These are phyloP conservation scores for Rhamnusium bicolor DNA, from an alignment of 2,888 invertebrate genomes.

Conservation along the genomic window DNA sequence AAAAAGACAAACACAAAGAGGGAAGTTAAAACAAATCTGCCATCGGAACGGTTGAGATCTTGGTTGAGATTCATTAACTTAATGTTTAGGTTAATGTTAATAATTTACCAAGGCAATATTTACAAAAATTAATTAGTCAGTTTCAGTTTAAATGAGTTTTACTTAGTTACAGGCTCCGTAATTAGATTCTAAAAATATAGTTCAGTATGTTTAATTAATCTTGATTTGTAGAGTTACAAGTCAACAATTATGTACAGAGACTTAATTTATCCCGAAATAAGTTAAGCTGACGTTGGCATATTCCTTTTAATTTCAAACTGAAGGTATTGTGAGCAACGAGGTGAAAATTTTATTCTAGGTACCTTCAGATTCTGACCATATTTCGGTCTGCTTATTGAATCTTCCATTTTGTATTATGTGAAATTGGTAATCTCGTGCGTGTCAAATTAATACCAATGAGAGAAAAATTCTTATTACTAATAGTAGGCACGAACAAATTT, in stretches of 20 bases:
- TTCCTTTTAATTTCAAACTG: too few relatives aligned
- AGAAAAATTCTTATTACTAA: too few relatives aligned
- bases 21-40: constrained; percentile 14
- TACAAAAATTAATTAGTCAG: constrained; percentile 5
- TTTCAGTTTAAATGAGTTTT: neutral
- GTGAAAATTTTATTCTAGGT: too few relatives aligned
- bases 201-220: neutral
- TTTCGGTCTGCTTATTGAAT: too few relatives aligned
- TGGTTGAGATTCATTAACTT: constrained; percentile 17
- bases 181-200: constrained; percentile 22
- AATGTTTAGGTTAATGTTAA: constrained; percentile 20
- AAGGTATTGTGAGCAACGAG: too few relatives aligned
- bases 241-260: neutral
- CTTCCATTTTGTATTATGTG: too few relatives aligned
- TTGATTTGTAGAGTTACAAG: neutral
- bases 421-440: too few relatives aligned
- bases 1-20: constrained; percentile 35
- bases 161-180: neutral
- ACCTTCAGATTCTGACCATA: too few relatives aligned
- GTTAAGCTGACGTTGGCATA: too few relatives aligned
- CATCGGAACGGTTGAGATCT: constrained; percentile 17
- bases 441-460: too few relatives aligned
- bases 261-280: too few relatives aligned
- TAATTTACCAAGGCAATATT: constrained; percentile 9
- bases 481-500: too few relatives aligned